Conservation (phyloP, 2,797 vertebrate genomes). For the Peromyscus aztecus region DNA sequence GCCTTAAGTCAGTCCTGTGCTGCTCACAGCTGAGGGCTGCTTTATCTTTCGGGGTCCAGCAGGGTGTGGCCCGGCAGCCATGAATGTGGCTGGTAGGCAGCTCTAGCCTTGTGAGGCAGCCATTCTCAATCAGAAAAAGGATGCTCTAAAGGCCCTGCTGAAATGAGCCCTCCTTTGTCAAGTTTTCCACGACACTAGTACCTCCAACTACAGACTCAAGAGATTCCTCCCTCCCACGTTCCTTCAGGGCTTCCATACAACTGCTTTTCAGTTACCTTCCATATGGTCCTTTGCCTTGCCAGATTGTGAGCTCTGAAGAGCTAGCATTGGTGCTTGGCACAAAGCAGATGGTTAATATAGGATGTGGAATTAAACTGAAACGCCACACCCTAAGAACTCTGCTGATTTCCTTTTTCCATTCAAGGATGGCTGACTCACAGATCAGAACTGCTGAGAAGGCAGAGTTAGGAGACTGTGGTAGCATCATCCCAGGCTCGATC, state of each 20-base stretch:
- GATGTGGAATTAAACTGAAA: not conserved
- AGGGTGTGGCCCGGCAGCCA: not conserved
- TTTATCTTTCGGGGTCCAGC: not conserved
- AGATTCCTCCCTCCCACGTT: not conserved
- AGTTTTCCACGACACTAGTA: not conserved
- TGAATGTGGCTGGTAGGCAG: not conserved
- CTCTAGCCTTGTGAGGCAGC: not conserved
- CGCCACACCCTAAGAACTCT: not conserved
- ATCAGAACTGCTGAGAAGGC: conserved; percentile 48
- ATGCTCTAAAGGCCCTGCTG: not conserved
- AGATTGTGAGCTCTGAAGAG: not conserved
- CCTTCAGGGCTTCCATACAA: not conserved
- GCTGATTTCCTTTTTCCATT: conserved; percentile 60
- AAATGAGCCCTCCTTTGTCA: not conserved
- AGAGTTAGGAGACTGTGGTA: not conserved
- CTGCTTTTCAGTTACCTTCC: not conserved
- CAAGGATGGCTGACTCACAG: conserved; percentile 58
- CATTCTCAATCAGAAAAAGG: not conserved
- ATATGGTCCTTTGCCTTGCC: not conserved
- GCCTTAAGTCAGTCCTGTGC: not conserved
- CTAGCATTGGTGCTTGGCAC: not conserved
- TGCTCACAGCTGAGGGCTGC: not conserved
- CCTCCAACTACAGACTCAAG: not conserved
- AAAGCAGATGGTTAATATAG: not conserved
- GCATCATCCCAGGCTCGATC: not conserved